Evolutionary conservation across 2,797 vertebrate genomes (phyloP).

Genomic region (Austrolebias charrua): DNA sequence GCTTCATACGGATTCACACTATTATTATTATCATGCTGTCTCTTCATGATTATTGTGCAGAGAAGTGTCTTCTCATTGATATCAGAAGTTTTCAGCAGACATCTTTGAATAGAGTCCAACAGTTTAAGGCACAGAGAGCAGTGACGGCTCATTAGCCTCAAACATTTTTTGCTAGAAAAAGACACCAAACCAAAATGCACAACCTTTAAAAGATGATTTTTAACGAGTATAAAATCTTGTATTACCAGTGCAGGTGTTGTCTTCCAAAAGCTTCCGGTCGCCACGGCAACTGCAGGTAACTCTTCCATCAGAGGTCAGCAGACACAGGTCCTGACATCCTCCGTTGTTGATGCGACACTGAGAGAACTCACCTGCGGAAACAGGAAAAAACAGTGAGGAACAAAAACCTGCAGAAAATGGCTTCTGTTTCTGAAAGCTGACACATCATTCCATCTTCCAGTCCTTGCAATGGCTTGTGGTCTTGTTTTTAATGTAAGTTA

Average conservation of each 20-base stretch:
- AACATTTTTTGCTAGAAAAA: background rate
- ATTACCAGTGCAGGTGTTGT: constrained; percentile 97
- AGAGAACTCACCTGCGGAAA: constrained; percentile 88
- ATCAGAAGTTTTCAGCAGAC: too few relatives aligned
- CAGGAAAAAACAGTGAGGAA: constrained; percentile 18
- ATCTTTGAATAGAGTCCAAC: too few relatives aligned
- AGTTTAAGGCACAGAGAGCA: too few relatives aligned
- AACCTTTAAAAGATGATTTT: background rate
- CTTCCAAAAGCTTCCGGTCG: constrained; percentile 89
- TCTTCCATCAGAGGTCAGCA: constrained; percentile 89
- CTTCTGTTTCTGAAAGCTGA: constrained; percentile 10
- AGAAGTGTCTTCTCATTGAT: too few relatives aligned
- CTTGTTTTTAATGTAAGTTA: too few relatives aligned
- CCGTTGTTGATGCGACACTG: constrained; percentile 90
- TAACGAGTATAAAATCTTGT: constrained; percentile 9
- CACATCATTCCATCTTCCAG: background rate
- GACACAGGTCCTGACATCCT: constrained; percentile 94
- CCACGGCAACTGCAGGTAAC: constrained; percentile 97
- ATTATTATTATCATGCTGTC: too few relatives aligned
- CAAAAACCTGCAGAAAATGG: constrained; percentile 5
- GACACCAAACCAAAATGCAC: background rate
- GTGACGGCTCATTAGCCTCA: background rate
- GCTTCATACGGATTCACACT: too few relatives aligned
- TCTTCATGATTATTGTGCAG: too few relatives aligned
- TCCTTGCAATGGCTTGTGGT: background rate